Evolutionary conservation across 1,140 invertebrate species (phyloP).

Genomic region (Lordiphosa stackelbergi): DNA sequence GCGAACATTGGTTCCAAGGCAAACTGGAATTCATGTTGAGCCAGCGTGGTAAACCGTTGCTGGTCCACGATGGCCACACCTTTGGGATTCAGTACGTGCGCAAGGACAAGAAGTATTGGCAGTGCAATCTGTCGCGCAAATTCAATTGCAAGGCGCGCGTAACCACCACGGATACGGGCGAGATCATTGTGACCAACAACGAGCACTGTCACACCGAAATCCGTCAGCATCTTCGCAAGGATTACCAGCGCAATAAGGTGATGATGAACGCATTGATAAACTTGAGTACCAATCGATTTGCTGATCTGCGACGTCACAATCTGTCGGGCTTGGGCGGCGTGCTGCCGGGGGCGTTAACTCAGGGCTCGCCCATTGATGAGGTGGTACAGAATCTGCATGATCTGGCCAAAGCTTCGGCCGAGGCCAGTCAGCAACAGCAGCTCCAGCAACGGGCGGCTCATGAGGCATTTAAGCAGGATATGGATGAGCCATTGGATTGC

Average conservation of each 20-base stretch:
- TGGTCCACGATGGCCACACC: constrained; percentile 76
- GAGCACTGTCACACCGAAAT: constrained; percentile 77
- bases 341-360: constrained; percentile 37
- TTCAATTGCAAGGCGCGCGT: constrained; percentile 77
- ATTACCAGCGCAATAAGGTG: constrained; percentile 76
- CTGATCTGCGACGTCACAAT: constrained; percentile 49
- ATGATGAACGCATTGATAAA: constrained; percentile 76
- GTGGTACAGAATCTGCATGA: constrained; percentile 65
- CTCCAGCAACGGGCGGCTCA: constrained; percentile 30
- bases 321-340: constrained; percentile 27
- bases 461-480: constrained; percentile 43
- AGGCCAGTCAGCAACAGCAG: constrained; percentile 47
- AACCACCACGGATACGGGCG: constrained; percentile 76
- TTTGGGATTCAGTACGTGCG: constrained; percentile 77
- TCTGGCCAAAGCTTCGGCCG: constrained; percentile 58
- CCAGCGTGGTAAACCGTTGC: constrained; percentile 73
- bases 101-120: constrained; percentile 77
- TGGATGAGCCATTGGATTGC: constrained; percentile 59
- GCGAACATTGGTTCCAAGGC: constrained; percentile 76
- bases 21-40: constrained; percentile 77
- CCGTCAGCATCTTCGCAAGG: constrained; percentile 75
- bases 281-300: constrained; percentile 50
- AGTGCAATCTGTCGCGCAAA: constrained; percentile 76
- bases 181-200: constrained; percentile 77
- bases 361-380: constrained; percentile 53